These are phyloP conservation scores for Bufo gargarizans DNA, from an alignment of 2,113 vertebrate genomes.

Conservation along the genomic window DNA sequence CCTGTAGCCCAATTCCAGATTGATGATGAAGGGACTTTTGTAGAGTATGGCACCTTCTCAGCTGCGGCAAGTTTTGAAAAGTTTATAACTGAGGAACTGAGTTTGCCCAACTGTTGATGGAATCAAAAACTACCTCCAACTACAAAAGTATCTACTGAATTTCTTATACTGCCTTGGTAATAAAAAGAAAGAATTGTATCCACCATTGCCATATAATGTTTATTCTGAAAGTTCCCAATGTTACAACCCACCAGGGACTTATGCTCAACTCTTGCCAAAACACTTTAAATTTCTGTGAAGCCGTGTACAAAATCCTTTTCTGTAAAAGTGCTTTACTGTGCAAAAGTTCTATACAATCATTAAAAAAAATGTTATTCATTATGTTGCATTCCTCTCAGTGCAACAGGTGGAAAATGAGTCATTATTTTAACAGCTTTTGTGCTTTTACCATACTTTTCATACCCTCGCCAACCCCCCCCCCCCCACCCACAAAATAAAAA, in stretches of 20 bases:
- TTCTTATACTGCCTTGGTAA: background rate
- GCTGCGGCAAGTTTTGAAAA: background rate
- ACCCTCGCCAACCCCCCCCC: background rate
- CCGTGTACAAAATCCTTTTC: slow-evolving; percentile 46
- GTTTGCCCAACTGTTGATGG: background rate
- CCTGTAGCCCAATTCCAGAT: background rate
- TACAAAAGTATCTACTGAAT: background rate
- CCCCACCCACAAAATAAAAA: slow-evolving; percentile 18
- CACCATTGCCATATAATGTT: slow-evolving; percentile 5
- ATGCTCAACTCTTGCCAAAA: slow-evolving; percentile 40
- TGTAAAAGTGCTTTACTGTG: slow-evolving; percentile 33
- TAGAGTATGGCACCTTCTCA: background rate
- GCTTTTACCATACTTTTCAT: slow-evolving; percentile 50
- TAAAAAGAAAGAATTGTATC: slow-evolving; percentile 35
- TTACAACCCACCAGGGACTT: slow-evolving; percentile 34
- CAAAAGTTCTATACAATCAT: slow-evolving; percentile 7
- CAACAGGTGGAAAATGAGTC: slow-evolving; percentile 57
- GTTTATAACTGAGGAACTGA: background rate
- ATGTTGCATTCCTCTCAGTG: slow-evolving; percentile 41
- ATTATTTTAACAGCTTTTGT: slow-evolving; percentile 57
- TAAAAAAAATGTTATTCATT: slow-evolving; percentile 40
- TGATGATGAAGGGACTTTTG: background rate
- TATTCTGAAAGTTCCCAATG: slow-evolving; percentile 38
- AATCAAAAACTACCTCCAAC: background rate
- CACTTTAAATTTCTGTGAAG: slow-evolving; percentile 48